Conservation (phyloP, 2,797 vertebrate genomes). For the Pseudochirops cupreus region DNA sequence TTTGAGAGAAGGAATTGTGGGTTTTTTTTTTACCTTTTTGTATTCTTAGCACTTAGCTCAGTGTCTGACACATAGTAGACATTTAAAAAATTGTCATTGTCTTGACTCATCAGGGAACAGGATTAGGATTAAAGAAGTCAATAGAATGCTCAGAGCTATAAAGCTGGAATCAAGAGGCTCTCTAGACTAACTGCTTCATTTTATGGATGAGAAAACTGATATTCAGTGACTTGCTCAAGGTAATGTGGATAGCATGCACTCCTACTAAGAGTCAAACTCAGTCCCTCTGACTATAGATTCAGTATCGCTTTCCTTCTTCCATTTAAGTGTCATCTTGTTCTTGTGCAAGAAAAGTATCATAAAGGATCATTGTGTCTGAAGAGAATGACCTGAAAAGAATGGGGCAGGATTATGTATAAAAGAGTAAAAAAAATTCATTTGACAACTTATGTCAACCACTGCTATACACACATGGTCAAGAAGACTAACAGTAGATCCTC, state of each 20-base stretch:
- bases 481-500: neutral
- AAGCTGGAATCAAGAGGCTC: neutral
- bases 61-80: neutral
- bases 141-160: no score
- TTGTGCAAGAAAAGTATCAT: neutral
- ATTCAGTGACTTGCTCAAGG: neutral
- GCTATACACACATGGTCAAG: neutral
- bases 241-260: neutral
- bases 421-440: neutral
- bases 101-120: no score
- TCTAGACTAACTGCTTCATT: neutral
- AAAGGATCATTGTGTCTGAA: neutral
- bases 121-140: no score
- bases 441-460: neutral
- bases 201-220: neutral
- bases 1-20: neutral
- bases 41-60: neutral
- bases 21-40: neutral
- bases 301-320: neutral
- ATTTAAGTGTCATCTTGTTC: neutral
- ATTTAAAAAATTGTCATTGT: no score
- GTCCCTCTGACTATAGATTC: neutral
- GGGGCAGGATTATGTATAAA: neutral
- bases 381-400: neutral
- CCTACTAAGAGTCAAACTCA: neutral